Evolutionary conservation across 2,113 vertebrate genomes (phyloP).

Genomic region (Channa maculata): DNA sequence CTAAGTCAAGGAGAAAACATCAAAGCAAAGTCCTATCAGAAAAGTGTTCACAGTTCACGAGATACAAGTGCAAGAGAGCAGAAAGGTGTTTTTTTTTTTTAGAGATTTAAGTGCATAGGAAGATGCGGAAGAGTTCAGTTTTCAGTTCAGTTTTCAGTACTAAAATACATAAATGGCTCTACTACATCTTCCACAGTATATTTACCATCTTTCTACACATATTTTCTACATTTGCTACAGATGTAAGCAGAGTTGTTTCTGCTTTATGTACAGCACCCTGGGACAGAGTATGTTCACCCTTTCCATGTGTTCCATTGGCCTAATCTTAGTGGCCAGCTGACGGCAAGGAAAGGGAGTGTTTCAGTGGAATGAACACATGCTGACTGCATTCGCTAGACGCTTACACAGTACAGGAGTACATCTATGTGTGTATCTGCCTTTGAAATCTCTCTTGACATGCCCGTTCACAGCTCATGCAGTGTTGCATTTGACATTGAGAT

Average conservation of each 20-base stretch:
- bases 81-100: too few relatives aligned
- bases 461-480: constrained; percentile 42
- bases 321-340: constrained; percentile 65
- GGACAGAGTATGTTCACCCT: constrained; percentile 3
- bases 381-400: not conserved
- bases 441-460: constrained; percentile 38
- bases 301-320: constrained; percentile 24
- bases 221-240: constrained; percentile 35
- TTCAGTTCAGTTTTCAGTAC: too few relatives aligned
- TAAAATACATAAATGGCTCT: constrained; percentile 35
- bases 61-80: too few relatives aligned
- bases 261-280: not conserved
- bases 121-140: too few relatives aligned
- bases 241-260: not conserved
- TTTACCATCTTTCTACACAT: constrained; percentile 44
- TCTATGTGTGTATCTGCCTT: constrained; percentile 18
- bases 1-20: too few relatives aligned
- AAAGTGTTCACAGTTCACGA: too few relatives aligned
- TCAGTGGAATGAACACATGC: constrained; percentile 45
- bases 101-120: too few relatives aligned
- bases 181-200: constrained; percentile 25
- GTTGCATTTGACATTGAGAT: constrained; percentile 39
- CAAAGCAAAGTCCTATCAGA: too few relatives aligned
- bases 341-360: constrained; percentile 62
- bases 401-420: constrained; percentile 28